Evolutionary conservation across 2,888 invertebrate species (phyloP).

Genomic region (Ernsta delagoae): DNA sequence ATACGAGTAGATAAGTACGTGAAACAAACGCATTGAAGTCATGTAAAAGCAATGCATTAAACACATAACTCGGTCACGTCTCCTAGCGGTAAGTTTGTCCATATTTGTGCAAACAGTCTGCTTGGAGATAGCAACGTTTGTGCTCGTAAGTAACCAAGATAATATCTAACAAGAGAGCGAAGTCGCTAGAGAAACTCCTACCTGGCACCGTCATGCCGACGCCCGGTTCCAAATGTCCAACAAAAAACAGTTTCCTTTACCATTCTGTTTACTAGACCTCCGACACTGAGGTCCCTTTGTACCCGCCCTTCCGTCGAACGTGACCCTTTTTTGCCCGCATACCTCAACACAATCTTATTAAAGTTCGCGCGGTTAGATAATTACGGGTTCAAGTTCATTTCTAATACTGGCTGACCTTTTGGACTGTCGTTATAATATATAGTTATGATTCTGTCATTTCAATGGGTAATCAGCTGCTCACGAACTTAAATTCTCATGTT

Average conservation of each 20-base stretch:
- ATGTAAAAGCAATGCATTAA: constrained; percentile 48
- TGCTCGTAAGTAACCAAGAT: constrained; percentile 55
- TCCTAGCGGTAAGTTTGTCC: constrained; percentile 61
- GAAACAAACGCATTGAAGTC: constrained; percentile 41
- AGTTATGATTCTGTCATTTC: neutral
- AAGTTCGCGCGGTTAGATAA: constrained; percentile 41
- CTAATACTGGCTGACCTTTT: neutral
- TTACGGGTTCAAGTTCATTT: constrained; percentile 32
- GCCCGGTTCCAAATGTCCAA: constrained; percentile 55
- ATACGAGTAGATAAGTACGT: constrained; percentile 35
- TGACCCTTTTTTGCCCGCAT: constrained; percentile 77
- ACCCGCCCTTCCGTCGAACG: constrained; percentile 54
- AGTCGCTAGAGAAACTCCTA: constrained; percentile 57
- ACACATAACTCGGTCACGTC: constrained; percentile 64
- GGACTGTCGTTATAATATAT: neutral
- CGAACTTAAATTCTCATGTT: constrained; percentile 41
- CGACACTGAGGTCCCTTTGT: constrained; percentile 75
- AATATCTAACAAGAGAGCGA: constrained; percentile 48
- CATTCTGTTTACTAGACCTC: constrained; percentile 80
- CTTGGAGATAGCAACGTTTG: constrained; percentile 72
- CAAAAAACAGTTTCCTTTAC: constrained; percentile 78
- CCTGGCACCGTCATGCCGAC: constrained; percentile 65
- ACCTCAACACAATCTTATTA: constrained; percentile 53
- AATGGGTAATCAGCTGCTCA: neutral
- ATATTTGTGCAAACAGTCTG: constrained; percentile 76